Percentiles rank a stretch among this genome's conserved stretches.
Conservation (phyloP, 2,113 vertebrate genomes). For the Choloepus hoffmanni region DNA sequence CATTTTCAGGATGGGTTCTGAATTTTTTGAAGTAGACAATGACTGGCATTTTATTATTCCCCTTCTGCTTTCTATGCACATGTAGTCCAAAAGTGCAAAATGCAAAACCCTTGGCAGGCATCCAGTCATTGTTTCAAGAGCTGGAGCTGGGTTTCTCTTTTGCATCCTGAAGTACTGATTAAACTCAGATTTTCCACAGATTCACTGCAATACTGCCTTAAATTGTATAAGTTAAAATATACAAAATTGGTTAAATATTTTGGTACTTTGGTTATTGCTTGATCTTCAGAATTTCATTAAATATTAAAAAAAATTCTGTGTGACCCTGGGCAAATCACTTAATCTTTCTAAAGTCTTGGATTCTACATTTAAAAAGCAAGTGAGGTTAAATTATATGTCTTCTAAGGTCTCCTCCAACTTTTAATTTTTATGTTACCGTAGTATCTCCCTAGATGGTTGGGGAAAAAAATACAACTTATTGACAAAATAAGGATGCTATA, state of each 20-base stretch:
- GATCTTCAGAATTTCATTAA: conserved; percentile 29
- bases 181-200: neutral
- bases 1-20: neutral
- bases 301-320: neutral
- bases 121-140: neutral
- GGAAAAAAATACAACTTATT: neutral
- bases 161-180: neutral
- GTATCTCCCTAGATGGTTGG: neutral
- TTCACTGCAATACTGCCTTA: neutral
- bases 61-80: conserved; percentile 1
- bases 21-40: conserved; percentile 54
- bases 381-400: neutral
- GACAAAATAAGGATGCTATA: neutral
- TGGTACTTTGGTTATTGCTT: neutral
- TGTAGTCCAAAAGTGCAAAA: neutral
- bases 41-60: conserved; percentile 3
- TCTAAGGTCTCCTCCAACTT: neutral
- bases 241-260: neutral
- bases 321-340: neutral
- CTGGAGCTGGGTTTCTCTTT: neutral
- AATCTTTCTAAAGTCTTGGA: neutral
- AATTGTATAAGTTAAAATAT: neutral
- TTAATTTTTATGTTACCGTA: neutral
- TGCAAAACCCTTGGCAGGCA: neutral
- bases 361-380: neutral